Percentiles rank a stretch among this genome's conserved stretches.
Evolutionary conservation across 2,888 invertebrate species (phyloP).

Genomic region (Steromphala cineraria): DNA sequence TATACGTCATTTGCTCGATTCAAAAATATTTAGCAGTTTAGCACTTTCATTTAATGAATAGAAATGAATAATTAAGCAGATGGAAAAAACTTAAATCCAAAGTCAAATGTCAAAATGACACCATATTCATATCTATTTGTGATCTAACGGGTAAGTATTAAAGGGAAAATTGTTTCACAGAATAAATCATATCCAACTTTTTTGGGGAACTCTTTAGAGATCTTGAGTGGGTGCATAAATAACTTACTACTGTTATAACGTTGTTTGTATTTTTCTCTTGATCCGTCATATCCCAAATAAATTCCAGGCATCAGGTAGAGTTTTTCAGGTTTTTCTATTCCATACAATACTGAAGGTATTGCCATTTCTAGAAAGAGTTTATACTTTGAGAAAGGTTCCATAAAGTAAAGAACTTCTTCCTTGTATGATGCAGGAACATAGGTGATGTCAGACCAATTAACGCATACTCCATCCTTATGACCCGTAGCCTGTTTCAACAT

Average conservation of each 20-base stretch:
- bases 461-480: not conserved
- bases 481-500: not conserved
- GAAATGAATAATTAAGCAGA: too few species aligned
- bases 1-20: too few species aligned
- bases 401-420: not conserved
- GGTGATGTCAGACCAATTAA: not conserved
- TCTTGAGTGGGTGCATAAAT: not conserved
- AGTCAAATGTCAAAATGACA: too few species aligned
- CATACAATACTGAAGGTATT: not conserved
- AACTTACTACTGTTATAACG: not conserved
- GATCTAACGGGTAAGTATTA: not conserved
- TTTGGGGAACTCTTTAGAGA: not conserved
- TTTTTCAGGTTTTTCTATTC: not conserved
- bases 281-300: not conserved
- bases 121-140: too few species aligned
- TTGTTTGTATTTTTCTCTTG: not conserved
- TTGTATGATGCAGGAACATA: not conserved
- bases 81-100: too few species aligned
- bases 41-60: too few species aligned
- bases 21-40: too few species aligned
- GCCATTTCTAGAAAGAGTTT: not conserved
- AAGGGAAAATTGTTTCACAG: not conserved
- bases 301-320: not conserved
- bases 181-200: not conserved
- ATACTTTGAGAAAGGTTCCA: not conserved